Percentiles rank a stretch among this genome's conserved stretches.
Conservation (phyloP, 2,888 invertebrate species). For the Macrosiphum euphorbiae region DNA sequence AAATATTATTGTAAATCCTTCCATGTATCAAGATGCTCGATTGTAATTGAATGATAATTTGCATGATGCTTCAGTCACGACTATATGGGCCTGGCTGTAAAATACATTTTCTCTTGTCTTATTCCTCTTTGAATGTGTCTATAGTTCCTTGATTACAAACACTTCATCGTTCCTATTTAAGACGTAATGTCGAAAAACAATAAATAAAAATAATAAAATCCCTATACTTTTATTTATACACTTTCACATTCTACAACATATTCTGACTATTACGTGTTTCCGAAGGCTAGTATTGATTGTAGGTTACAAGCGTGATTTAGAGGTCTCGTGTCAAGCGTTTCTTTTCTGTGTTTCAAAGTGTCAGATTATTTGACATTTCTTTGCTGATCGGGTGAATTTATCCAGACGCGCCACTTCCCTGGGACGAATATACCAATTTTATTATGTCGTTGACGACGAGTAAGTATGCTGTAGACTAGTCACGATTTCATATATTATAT, state of each 20-base stretch:
- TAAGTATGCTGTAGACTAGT: constrained; percentile 55
- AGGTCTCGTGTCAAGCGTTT: constrained; percentile 64
- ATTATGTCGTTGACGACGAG: constrained; percentile 49
- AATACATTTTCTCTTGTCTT: constrained; percentile 55
- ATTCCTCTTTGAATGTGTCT: constrained; percentile 41
- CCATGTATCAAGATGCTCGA: constrained; percentile 60
- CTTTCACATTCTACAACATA: constrained; percentile 60
- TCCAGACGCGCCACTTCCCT: constrained; percentile 46
- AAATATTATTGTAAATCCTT: constrained; percentile 52
- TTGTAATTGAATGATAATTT: constrained; percentile 64
- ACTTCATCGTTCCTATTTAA: constrained; percentile 36
- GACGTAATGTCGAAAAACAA: constrained; percentile 17
- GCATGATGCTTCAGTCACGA: constrained; percentile 65
- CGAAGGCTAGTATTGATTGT: constrained; percentile 64
- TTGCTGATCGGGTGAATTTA: constrained; percentile 68
- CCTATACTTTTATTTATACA: constrained; percentile 44
- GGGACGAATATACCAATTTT: constrained; percentile 39
- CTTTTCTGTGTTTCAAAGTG: constrained; percentile 64
- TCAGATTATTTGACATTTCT: constrained; percentile 69
- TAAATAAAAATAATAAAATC: constrained; percentile 39
- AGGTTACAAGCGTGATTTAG: constrained; percentile 60
- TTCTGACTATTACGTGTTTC: constrained; percentile 62
- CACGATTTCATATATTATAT: constrained; percentile 18
- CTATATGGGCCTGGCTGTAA: constrained; percentile 60
- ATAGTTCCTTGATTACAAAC: constrained; percentile 23